Evolutionary conservation across 1,140 invertebrate genomes (phyloP).

Genomic region (Neodiprion virginianus): DNA sequence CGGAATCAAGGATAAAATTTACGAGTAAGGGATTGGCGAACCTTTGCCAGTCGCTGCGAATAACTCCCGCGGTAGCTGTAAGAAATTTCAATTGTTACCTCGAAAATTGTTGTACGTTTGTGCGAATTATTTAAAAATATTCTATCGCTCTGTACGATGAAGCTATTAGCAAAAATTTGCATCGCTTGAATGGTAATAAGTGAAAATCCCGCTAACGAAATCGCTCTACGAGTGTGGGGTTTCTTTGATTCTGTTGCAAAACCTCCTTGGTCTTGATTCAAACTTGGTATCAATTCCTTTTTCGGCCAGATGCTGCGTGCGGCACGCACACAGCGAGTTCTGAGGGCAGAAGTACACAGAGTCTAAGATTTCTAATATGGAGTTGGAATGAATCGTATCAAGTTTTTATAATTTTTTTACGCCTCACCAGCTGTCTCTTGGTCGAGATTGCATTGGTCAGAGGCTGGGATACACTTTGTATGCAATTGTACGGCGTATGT

Average conservation of each 20-base stretch:
- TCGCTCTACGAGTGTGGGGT: no score
- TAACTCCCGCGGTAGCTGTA: not conserved
- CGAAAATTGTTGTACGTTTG: no score
- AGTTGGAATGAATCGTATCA: not conserved
- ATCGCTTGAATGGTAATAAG: no score
- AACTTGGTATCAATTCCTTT: not conserved
- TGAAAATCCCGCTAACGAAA: no score
- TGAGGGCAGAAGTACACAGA: not conserved
- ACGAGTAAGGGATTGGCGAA: constrained; percentile 1
- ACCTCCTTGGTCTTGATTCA: not conserved
- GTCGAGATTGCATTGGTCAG: not conserved
- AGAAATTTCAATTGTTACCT: no score
- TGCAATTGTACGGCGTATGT: not conserved
- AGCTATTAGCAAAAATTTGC: no score
- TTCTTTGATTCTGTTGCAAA: not conserved
- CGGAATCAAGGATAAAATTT: constrained; percentile 18
- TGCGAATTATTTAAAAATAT: constrained; percentile 26
- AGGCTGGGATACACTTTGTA: not conserved
- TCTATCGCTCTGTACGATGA: no score
- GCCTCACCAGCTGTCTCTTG: not conserved
- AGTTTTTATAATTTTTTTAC: not conserved
- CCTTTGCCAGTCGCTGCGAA: not conserved
- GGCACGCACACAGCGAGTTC: not conserved
- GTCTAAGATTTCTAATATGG: not conserved
- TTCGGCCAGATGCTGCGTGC: not conserved